These are phyloP conservation scores for Bolinopsis microptera DNA, from an alignment of 37 sponge, comb jelly and placozoan genomes.

Conservation along the genomic window DNA sequence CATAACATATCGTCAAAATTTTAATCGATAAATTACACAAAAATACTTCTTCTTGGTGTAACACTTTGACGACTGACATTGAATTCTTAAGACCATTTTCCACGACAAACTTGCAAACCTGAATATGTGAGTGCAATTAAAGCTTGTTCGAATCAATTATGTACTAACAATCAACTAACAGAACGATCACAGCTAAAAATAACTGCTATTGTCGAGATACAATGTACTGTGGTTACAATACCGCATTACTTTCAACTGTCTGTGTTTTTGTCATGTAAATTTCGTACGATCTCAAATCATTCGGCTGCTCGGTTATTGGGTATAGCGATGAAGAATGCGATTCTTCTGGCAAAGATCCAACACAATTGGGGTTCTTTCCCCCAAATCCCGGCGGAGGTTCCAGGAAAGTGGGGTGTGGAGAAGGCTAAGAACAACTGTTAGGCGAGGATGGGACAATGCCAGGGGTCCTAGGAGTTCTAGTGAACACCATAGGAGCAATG, in stretches of 20 bases:
- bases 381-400: neutral
- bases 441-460: neutral
- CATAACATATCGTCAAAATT: too few relatives aligned
- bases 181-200: neutral
- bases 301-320: neutral
- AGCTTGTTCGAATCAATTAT: too few relatives aligned
- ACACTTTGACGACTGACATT: too few relatives aligned
- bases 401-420: neutral
- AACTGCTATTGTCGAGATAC: neutral
- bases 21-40: too few relatives aligned
- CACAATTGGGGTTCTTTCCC: neutral
- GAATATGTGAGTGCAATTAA: too few relatives aligned
- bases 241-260: neutral
- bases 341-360: constrained; percentile 16
- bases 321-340: constrained; percentile 27
- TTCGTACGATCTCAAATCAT: neutral
- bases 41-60: too few relatives aligned
- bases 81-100: too few relatives aligned
- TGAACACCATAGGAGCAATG: neutral
- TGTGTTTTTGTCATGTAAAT: neutral
- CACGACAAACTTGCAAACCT: too few relatives aligned
- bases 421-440: neutral
- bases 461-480: neutral
- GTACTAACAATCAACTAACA: too few relatives aligned
- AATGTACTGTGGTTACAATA: neutral